A percentile compares a stretch with the other conserved stretches of the same genome.
These are phyloP conservation scores for Narcine bancroftii DNA, from an alignment of 2,113 vertebrate genomes.

Conservation along the genomic window DNA sequence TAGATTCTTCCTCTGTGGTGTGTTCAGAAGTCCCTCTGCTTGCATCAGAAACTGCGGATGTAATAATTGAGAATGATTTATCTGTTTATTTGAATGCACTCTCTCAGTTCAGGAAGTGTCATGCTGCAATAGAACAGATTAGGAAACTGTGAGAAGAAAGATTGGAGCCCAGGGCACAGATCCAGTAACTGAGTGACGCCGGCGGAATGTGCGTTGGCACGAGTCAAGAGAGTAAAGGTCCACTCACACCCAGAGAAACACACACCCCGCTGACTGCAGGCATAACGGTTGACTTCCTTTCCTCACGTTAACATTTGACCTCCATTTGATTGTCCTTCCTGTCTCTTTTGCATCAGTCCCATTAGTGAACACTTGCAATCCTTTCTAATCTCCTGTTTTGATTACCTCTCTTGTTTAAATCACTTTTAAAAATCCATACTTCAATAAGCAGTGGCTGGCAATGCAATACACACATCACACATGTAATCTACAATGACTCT, in stretches of 20 bases:
- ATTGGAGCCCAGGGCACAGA: slow-evolving; percentile 1
- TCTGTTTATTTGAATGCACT: slow-evolving; percentile 27
- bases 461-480: background rate
- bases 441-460: background rate
- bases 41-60: slow-evolving; percentile 20
- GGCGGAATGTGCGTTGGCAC: slow-evolving; percentile 18
- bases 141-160: slow-evolving; percentile 29
- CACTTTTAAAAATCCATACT: background rate
- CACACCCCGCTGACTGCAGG: slow-evolving; percentile 17
- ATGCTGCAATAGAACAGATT: slow-evolving; percentile 29
- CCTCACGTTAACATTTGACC: slow-evolving; percentile 1
- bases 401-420: background rate
- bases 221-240: slow-evolving; percentile 17
- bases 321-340: slow-evolving; percentile 36
- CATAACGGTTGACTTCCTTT: slow-evolving; percentile 26
- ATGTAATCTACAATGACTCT: background rate
- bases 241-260: slow-evolving; percentile 17
- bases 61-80: slow-evolving; percentile 33
- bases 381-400: slow-evolving; percentile 30
- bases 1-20: slow-evolving; percentile 26
- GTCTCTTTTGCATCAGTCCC: background rate
- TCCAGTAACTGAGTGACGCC: slow-evolving; percentile 26
- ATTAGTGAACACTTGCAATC: slow-evolving; percentile 19
- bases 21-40: slow-evolving; percentile 5
- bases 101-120: slow-evolving; percentile 31